Evolutionary conservation across 2,113 vertebrate species (phyloP).

Genomic region (Sciurus niger): DNA sequence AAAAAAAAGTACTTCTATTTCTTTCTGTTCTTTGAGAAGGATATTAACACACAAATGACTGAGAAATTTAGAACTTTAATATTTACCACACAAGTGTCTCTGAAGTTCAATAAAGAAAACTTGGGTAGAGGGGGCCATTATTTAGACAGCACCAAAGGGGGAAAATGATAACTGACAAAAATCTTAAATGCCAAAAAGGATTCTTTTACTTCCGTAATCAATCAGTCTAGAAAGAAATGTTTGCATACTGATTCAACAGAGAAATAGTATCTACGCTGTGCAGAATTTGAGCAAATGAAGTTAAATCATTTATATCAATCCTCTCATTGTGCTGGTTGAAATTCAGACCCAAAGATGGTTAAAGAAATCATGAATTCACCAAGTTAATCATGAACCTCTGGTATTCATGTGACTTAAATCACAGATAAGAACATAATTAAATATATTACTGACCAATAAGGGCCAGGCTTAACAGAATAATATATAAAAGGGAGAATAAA

Average conservation of each 20-base stretch:
- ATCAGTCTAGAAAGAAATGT: neutral
- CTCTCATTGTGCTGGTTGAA: neutral
- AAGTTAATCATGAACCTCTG: neutral
- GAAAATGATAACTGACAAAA: neutral
- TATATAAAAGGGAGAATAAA: constrained; percentile 58
- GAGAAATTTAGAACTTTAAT: constrained; percentile 75
- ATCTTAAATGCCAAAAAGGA: neutral
- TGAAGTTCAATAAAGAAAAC: constrained; percentile 71
- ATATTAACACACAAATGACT: constrained; percentile 5
- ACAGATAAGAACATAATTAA: constrained; percentile 38
- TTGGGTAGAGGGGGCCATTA: neutral
- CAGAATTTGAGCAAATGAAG: neutral
- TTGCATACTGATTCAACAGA: neutral
- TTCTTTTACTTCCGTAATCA: constrained; percentile 22
- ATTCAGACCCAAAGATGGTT: neutral
- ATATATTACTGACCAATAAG: neutral
- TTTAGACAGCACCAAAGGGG: neutral
- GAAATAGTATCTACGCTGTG: neutral
- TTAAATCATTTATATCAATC: neutral
- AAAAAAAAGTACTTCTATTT: constrained; percentile 46
- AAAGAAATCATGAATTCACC: neutral
- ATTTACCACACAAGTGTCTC: constrained; percentile 70
- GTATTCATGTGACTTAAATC: constrained; percentile 41
- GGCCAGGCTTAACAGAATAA: constrained; percentile 7
- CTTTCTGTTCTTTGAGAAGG: constrained; percentile 70